Evolutionary conservation across 2,113 vertebrate species (phyloP).

Genomic region (Phyllostomus discolor): DNA sequence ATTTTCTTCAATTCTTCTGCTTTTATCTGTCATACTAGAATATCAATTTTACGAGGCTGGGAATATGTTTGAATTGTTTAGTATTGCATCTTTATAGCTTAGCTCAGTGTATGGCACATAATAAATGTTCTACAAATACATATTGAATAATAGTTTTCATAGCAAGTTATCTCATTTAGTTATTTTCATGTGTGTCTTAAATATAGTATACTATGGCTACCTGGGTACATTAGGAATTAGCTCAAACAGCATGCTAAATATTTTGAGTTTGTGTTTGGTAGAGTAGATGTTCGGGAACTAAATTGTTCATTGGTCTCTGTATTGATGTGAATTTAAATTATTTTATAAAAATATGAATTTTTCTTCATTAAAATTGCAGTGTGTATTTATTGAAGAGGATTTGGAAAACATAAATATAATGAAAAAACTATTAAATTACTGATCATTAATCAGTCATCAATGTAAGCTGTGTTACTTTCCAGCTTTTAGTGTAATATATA

Average conservation of each 20-base stretch:
- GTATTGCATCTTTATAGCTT: not conserved
- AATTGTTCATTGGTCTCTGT: not conserved
- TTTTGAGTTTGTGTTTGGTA: not conserved
- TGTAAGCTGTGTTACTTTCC: not conserved
- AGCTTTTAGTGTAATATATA: not conserved
- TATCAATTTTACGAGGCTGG: not conserved
- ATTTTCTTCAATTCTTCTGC: not conserved
- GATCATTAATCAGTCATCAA: not conserved
- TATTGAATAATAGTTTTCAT: not conserved
- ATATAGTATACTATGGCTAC: not conserved
- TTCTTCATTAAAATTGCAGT: not conserved
- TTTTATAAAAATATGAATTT: not conserved
- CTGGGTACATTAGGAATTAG: not conserved
- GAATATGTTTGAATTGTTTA: not conserved
- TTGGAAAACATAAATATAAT: not conserved
- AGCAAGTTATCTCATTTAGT: not conserved
- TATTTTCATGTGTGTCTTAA: not conserved
- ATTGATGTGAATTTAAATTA: not conserved
- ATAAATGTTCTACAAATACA: not conserved
- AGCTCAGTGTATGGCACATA: not conserved
- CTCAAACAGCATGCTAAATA: not conserved
- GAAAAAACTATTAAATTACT: not conserved
- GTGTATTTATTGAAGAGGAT: not conserved
- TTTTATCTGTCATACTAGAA: not conserved
- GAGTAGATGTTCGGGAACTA: not conserved